Evolutionary conservation across 1,140 invertebrate species (phyloP), one percentile per base, ranked within the genome.

Genomic region (Nasonia giraulti): DNA sequence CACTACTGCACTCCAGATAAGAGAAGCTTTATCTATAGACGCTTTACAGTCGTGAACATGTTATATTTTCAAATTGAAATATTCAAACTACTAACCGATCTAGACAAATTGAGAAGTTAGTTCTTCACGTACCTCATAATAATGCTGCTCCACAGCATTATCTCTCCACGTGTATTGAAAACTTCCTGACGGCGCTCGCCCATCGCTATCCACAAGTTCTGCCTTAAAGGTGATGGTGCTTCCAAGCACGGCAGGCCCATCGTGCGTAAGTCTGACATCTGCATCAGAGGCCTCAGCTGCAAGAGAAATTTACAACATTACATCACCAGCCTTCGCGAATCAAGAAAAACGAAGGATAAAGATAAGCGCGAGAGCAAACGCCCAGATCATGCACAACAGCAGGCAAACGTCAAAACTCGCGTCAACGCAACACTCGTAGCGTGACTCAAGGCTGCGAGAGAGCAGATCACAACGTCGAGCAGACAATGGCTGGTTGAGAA

Each of bases 201-300:
- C 93, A 84, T 92, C 85, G 62, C 90, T 88, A 27, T 92, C 90
- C 73, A 91, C 91, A 8, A 96, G 89, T 86, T 93, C 92, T n/a
- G 95, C 95, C 88, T 90, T 94, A 88, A 96, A 96, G 76, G 94
- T 95, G 66, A 96, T 94, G 83, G 93, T 94, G 12, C 94, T 95
- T 50, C 96, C 96, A 74, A 94, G 89, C n/a, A 96, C 94, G 37
- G 94, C 94, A 85, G 95, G 95, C 27, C 94, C 95, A 93, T 95
- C 92, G 74, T 94, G 93, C 1, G 89, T 89, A 55, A 96, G 86
- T 85, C 86, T 89, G 31, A 94, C 89, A 85, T 90, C 87, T 82
- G 82, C 87, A 8, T 85, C 85, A 20, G 74, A 86, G 40, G 84
- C 85, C 71, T 86, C 73, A 84, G 88, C 91, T 92, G 90, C 76